Evolutionary conservation across 2,113 vertebrate genomes (phyloP), one percentile per base, ranked within the genome.

Genomic region (Hemicordylus capensis): DNA sequence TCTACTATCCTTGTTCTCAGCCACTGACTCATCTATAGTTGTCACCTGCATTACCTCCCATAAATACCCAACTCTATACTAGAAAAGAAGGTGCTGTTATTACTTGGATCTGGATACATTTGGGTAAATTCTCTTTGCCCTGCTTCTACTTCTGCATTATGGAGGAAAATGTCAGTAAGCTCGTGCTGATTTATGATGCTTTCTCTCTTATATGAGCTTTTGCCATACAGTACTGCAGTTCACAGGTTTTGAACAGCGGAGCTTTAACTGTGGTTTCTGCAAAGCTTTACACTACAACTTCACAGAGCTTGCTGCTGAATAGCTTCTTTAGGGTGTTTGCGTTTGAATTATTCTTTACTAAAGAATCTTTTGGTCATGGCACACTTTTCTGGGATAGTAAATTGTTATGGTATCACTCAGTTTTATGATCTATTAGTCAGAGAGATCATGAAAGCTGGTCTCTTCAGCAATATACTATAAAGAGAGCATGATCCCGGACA

Each of bases 371-470:
- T n/a, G 87, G 76, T 76, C 82, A 9, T n/a, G 76, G 76, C 15
- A 12, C 26, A 78, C 4, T 15, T 87, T 92, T 76, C 78, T 88
- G 66, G 66, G 39, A 61, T 85, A 51, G 89, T 86, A 26, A 8
- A 82, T 48, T 22, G 2, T 69, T 90, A 42, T 80, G 78, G 81
- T 0, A 1, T 82, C 63, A 51, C 80, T 88, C 77, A 73, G 24
- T 56, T 46, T 85, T 84, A 66, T 2, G 3, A 90, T 61, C 84
- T 91, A 63, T 85, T 82, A 84, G 51, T 80, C 58, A 85, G 28
- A 67, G 1, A 87, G 11, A 85, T 88, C 42, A 92, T 73, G 87
- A 90, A 88, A 76, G 6, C 44, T 59, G 76, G 67, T 28, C 34
- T 89, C 22, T 90, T 86, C 63, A 66, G 31, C 77, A 85, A 70